These are phyloP conservation scores for Netelia inedita DNA, from an alignment of 2,888 invertebrate genomes.

Conservation along the genomic window DNA sequence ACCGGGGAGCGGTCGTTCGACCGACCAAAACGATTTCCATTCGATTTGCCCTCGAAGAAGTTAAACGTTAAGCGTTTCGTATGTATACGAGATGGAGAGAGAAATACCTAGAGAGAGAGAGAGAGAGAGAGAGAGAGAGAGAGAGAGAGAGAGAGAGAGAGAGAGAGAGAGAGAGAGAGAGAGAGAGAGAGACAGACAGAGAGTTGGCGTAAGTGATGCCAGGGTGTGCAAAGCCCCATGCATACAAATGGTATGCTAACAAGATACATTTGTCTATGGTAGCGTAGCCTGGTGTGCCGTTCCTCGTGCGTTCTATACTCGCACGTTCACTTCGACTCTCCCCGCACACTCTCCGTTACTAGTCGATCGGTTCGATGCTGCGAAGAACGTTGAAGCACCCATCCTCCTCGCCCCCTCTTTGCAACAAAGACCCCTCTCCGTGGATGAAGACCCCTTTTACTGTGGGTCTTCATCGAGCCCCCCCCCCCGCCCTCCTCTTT, in stretches of 20 bases:
- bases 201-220: constrained; percentile 67
- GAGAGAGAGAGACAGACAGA: constrained; percentile 44
- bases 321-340: constrained; percentile 56
- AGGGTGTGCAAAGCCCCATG: constrained; percentile 83
- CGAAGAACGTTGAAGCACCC: constrained; percentile 1
- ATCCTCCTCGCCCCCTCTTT: constrained; percentile 53
- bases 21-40: constrained; percentile 80
- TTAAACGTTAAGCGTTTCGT: constrained; percentile 80
- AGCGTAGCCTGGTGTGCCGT: constrained; percentile 72
- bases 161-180: constrained; percentile 46
- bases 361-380: not conserved
- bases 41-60: constrained; percentile 81
- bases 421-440: constrained; percentile 43
- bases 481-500: constrained; percentile 39
- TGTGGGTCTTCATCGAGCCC: constrained; percentile 35
- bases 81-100: constrained; percentile 67
- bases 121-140: constrained; percentile 56
- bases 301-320: constrained; percentile 53
- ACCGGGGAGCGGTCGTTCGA: constrained; percentile 69
- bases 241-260: constrained; percentile 85
- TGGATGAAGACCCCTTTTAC: constrained; percentile 4
- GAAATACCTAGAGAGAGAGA: constrained; percentile 20
- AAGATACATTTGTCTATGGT: constrained; percentile 85
- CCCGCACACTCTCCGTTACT: constrained; percentile 74
- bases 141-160: constrained; percentile 34